These are phyloP conservation scores for Drosophila kambysellisi DNA, from an alignment of 2,888 invertebrate species.

Conservation along the genomic window DNA sequence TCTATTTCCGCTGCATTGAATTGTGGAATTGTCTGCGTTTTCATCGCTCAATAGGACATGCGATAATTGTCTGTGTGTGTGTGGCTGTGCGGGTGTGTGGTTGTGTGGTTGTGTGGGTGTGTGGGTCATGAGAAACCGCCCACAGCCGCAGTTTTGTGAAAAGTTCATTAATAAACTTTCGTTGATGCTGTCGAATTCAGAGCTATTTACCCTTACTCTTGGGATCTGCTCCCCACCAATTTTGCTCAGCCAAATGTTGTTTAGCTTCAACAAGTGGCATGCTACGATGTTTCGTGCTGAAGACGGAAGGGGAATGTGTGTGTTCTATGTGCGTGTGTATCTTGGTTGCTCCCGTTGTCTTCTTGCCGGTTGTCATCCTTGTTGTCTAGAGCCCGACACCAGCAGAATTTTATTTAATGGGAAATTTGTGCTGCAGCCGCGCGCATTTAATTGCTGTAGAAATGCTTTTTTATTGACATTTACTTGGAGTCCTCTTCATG, in stretches of 20 bases:
- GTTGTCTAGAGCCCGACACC: constrained; percentile 62
- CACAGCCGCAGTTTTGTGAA: constrained; percentile 47
- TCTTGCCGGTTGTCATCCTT: constrained; percentile 36
- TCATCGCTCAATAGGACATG: constrained; percentile 47
- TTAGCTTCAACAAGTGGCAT: constrained; percentile 75
- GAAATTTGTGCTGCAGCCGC: constrained; percentile 67
- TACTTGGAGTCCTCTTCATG: constrained; percentile 63
- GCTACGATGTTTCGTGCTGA: constrained; percentile 23
- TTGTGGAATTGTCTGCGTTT: constrained; percentile 55
- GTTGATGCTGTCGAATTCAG: constrained; percentile 75
- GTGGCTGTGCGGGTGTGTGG: constrained; percentile 9
- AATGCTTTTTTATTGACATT: constrained; percentile 78
- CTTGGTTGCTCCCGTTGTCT: constrained; percentile 28
- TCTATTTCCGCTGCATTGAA: constrained; percentile 55
- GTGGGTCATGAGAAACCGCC: constrained; percentile 43
- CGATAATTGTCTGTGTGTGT: constrained; percentile 35
- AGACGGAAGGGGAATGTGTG: not conserved
- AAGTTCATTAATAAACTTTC: constrained; percentile 80
- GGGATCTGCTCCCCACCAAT: not conserved
- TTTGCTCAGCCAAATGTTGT: constrained; percentile 37
- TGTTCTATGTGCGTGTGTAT: not conserved
- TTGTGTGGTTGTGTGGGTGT: constrained; percentile 19
- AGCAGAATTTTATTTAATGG: constrained; percentile 74
- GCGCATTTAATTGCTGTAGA: constrained; percentile 72
- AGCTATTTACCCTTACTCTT: constrained; percentile 24